Evolutionary conservation across 2,113 vertebrate genomes (phyloP), one percentile per base, ranked within the genome.

Genomic region (Syngnathus scovelli): DNA sequence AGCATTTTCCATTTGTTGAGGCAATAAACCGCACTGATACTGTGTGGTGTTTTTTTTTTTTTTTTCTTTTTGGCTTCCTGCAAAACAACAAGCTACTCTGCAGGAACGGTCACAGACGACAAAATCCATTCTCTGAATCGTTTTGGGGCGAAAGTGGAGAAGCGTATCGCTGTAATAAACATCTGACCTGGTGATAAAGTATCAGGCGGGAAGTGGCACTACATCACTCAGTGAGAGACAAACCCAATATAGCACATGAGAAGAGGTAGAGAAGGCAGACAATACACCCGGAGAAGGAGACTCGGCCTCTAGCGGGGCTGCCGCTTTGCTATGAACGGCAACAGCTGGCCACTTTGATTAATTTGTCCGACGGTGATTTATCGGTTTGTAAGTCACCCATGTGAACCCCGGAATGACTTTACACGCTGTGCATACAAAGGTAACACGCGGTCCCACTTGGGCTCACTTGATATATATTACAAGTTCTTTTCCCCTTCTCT

Each of bases 341-440:
- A 84, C 86, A 90, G 79, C 82, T 87, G 82, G 84, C 73, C 80
- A 87, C 82, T 90, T 86, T 89, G 87, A 89, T 89, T 87, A 85
- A 89, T 92, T 85, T 81, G 83, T 89, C 86, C 61, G 0, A 76
- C 80, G 84, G 78, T 84, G 86, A 89, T 89, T 89, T 88, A 88
- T 90, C 87, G 61, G 71, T 85, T 85, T 87, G 77, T 71, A 78
- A 81, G 62, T 74, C 78, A 86, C 81, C 87, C 9, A 54, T 41
- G 62, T 80, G 85, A 83, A 86, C 83, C 83, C 71, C 61, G 48
- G 74, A 67, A 72, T 71, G 78, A 74, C 78, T 83, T 84, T 82
- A 84, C 84, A 84, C 36, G 58, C 61, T 73, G 71, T 78, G 84
- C 76, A 86, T 85, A 82, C 83, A 87, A 85, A 87, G 70, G 71